Conservation (phyloP, 2,113 vertebrate species). For the Saccopteryx bilineata region DNA sequence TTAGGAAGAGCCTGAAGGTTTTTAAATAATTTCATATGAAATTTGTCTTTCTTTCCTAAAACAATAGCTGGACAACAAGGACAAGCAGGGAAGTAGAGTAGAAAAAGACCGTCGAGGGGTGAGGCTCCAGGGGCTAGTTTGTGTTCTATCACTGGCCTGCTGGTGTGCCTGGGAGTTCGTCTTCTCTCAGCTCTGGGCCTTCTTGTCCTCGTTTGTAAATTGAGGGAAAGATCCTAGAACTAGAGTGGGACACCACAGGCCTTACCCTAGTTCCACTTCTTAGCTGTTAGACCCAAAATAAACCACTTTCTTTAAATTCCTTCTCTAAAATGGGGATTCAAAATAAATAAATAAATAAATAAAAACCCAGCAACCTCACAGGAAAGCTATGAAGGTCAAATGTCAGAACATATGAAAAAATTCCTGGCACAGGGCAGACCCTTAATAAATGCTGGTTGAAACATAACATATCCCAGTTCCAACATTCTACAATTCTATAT, state of each 20-base stretch:
- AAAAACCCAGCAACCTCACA: background rate
- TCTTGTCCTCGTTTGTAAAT: background rate
- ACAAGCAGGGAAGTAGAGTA: background rate
- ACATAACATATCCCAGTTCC: too few species aligned
- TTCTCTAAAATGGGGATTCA: background rate
- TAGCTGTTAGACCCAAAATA: background rate
- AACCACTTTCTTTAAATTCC: background rate
- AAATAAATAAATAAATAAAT: background rate
- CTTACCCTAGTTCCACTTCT: background rate
- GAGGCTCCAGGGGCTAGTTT: background rate
- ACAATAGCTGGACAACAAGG: background rate
- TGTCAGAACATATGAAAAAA: background rate
- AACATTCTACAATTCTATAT: background rate
- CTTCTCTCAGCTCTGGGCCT: background rate
- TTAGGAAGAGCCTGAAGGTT: constrained; percentile 45
- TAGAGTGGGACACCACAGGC: background rate
- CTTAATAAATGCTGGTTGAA: background rate
- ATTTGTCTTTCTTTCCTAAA: constrained; percentile 65
- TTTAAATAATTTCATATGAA: constrained; percentile 66
- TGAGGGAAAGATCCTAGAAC: background rate
- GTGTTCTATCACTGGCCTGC: background rate
- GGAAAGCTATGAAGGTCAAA: background rate
- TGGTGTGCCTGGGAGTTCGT: background rate
- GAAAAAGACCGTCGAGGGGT: background rate
- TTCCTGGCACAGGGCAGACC: background rate